A percentile compares a stretch with the other conserved stretches of the same genome.
Conservation (phyloP, 2,797 vertebrate genomes). For the Crenuchus spilurus region DNA sequence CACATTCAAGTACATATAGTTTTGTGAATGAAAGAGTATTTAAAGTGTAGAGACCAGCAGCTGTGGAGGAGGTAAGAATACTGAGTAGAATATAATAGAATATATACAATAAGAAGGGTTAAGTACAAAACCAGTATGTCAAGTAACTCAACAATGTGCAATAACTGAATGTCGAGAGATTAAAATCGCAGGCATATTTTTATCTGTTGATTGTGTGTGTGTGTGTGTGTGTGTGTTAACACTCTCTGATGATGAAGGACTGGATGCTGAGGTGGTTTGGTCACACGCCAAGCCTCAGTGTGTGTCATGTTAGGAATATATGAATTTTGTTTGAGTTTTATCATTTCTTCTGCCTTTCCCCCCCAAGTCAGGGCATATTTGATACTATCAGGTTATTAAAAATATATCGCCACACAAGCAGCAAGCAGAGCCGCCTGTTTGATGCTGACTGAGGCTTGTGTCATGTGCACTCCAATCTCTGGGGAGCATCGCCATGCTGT, state of each 20-base stretch:
- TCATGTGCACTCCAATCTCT: constrained; percentile 65
- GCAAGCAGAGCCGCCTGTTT: constrained; percentile 69
- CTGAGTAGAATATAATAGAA: too few species aligned
- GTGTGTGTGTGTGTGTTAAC: too few species aligned
- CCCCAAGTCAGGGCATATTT: constrained; percentile 72
- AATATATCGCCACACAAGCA: constrained; percentile 78
- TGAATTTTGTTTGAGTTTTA: constrained; percentile 55
- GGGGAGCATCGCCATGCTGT: constrained; percentile 71
- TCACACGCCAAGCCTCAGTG: constrained; percentile 66
- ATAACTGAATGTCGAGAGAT: not conserved
- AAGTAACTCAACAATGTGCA: too few species aligned
- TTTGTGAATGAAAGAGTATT: too few species aligned
- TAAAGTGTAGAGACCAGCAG: too few species aligned
- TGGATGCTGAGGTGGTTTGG: constrained; percentile 59
- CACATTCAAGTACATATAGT: too few species aligned
- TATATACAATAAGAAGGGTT: too few species aligned
- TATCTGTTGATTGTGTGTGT: constrained; percentile 41
- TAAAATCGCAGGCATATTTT: not conserved
- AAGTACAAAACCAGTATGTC: too few species aligned
- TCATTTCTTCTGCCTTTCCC: constrained; percentile 69
- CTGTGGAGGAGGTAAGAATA: too few species aligned
- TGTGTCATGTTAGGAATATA: constrained; percentile 70
- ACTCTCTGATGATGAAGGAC: constrained; percentile 10
- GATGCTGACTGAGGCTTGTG: constrained; percentile 74
- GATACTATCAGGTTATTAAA: constrained; percentile 77